Conservation (phyloP, 2,797 vertebrate genomes). For the Lacerta agilis region DNA sequence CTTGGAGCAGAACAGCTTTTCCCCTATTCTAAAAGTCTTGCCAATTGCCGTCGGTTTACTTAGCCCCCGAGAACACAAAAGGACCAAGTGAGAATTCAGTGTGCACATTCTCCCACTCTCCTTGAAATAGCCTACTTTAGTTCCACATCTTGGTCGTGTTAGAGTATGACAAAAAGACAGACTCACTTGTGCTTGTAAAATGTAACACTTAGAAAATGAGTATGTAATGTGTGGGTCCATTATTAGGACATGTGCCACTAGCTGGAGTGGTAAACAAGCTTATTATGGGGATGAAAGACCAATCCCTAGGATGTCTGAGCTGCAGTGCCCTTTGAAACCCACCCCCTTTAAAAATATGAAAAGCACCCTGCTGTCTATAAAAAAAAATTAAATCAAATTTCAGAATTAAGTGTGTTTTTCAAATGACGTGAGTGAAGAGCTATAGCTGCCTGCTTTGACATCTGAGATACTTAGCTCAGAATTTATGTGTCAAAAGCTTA, state of each 20-base stretch:
- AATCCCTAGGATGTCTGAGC: neutral
- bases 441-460: constrained; percentile 58
- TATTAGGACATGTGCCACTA: neutral
- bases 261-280: neutral
- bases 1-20: neutral
- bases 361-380: constrained; percentile 22
- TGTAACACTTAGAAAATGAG: neutral
- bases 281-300: neutral
- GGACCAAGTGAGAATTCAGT: neutral
- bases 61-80: neutral
- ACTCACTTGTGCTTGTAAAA: neutral
- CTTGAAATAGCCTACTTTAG: neutral
- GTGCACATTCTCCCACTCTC: too few species aligned
- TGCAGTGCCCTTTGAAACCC: neutral
- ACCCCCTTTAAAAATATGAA: neutral
- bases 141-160: neutral
- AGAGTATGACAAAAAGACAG: neutral
- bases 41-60: neutral
- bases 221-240: neutral
- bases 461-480: constrained; percentile 65
- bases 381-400: constrained; percentile 55
- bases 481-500: constrained; percentile 77
- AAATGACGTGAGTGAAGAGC: constrained; percentile 49
- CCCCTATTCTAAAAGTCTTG: neutral
- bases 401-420: constrained; percentile 36